phyloP scores from a whole-genome alignment of 2,888 invertebrate genomes.

The Lordiphosa fenestrarum region DNA sequence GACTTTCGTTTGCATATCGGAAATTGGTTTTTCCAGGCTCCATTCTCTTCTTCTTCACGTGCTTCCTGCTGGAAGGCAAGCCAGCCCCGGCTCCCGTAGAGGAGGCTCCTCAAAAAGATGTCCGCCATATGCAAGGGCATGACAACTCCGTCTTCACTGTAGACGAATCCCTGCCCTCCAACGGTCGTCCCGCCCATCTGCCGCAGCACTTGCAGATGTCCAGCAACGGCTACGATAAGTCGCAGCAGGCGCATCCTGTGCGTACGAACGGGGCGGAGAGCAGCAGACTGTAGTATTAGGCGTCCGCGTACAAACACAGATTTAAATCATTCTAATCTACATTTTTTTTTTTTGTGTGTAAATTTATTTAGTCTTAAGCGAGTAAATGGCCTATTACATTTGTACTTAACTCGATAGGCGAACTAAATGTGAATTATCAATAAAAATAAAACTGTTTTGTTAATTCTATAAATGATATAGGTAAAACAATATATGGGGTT shows the following conservation, averaged over 20 bases:
- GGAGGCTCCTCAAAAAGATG: conserved; percentile 50
- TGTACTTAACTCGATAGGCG: conserved; percentile 44
- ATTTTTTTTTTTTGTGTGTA: conserved; percentile 18
- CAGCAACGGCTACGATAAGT: conserved; percentile 67
- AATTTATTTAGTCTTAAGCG: conserved; percentile 25
- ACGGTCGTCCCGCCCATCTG: conserved; percentile 71
- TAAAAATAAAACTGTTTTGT: conserved; percentile 45
- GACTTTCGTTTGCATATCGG: not conserved
- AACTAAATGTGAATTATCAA: conserved; percentile 9
- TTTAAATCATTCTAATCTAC: not conserved
- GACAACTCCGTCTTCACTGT: conserved; percentile 79
- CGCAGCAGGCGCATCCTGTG: conserved; percentile 49
- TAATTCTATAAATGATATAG: conserved; percentile 22
- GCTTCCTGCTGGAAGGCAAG: conserved; percentile 89
- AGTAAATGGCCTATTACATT: conserved; percentile 7
- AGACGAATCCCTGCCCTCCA: conserved; percentile 74
- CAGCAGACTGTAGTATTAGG: conserved; percentile 73
- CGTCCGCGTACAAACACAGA: conserved; percentile 1
- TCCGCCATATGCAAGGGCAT: conserved; percentile 77
- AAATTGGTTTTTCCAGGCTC: conserved; percentile 83
- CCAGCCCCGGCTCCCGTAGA: conserved; percentile 30
- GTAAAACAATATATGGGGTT: no score
- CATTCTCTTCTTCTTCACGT: conserved; percentile 89
- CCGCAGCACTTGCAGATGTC: conserved; percentile 74
- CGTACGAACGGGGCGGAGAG: conserved; percentile 75